phyloP scores from a whole-genome alignment of 2,797 vertebrate species.

The Myotis planiceps region DNA sequence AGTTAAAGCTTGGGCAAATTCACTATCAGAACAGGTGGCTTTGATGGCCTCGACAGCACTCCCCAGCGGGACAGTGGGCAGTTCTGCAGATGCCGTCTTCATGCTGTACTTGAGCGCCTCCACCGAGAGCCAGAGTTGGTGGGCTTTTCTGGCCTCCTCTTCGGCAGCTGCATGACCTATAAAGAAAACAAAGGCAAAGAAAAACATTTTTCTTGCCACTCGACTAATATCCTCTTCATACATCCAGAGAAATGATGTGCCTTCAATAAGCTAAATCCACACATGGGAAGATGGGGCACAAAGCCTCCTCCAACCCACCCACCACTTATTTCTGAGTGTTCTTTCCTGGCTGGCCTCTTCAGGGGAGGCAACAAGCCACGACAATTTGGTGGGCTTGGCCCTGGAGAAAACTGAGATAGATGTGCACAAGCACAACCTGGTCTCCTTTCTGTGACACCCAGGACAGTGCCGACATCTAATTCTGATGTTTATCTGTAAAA shows the following conservation, averaged over 20 bases:
- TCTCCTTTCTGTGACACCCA: background rate
- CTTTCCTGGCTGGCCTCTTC: background rate
- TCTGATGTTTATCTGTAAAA: background rate
- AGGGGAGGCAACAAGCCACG: background rate
- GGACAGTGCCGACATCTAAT: background rate
- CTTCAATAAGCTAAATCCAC: background rate
- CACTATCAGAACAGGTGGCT: constrained; percentile 89
- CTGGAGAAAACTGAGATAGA: background rate
- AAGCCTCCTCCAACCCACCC: background rate
- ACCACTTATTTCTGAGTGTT: background rate
- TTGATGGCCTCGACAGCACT: constrained; percentile 89
- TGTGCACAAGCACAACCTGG: background rate
- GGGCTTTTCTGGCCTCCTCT: constrained; percentile 94
- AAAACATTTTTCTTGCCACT: background rate
- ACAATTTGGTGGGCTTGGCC: background rate
- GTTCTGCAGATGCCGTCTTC: constrained; percentile 87
- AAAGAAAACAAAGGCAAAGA: background rate
- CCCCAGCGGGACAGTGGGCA: constrained; percentile 91
- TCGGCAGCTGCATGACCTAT: constrained; percentile 94
- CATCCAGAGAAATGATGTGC: background rate
- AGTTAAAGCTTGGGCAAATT: constrained; percentile 92
- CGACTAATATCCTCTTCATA: background rate
- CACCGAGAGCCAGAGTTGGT: constrained; percentile 96
- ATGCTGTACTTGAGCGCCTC: constrained; percentile 93
- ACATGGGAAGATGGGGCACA: background rate